phyloP scores from a whole-genome alignment of 2,888 invertebrate species.

The Tiliacea aurago region DNA sequence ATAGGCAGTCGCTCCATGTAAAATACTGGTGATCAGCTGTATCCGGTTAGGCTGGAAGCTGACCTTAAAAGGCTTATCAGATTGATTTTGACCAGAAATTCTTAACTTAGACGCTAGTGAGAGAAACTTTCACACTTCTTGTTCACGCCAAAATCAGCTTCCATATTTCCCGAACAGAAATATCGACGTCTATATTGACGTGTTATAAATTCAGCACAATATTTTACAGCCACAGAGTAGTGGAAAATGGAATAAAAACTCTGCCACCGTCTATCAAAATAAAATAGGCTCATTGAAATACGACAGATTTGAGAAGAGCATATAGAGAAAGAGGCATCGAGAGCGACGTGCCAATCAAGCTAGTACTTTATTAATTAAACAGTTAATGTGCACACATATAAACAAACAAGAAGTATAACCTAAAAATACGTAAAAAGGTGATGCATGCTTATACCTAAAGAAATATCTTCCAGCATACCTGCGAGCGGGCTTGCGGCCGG shows the following conservation, averaged over 20 bases:
- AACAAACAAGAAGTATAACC: not conserved
- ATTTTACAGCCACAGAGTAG: conserved; percentile 15
- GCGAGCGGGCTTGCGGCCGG: too few species aligned
- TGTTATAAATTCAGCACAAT: conserved; percentile 32
- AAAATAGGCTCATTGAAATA: not conserved
- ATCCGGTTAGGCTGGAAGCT: not conserved
- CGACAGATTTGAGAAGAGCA: not conserved
- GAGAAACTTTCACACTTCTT: conserved; percentile 11
- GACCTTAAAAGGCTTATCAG: not conserved
- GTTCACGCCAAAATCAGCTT: not conserved
- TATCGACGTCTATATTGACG: conserved; percentile 27
- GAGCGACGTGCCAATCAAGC: not conserved
- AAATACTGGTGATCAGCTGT: too few species aligned
- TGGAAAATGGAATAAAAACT: conserved; percentile 10
- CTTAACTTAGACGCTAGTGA: not conserved
- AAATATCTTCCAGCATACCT: too few species aligned
- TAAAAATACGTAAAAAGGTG: not conserved
- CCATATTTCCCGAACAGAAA: conserved; percentile 19
- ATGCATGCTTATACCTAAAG: not conserved
- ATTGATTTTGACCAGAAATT: not conserved
- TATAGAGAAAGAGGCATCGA: not conserved
- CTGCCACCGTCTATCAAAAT: not conserved
- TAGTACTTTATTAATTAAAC: not conserved
- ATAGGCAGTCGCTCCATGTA: too few species aligned
- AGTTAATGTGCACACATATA: not conserved